These are phyloP conservation scores for Nothocercus julius DNA, from an alignment of 2,113 vertebrate species.

Conservation along the genomic window DNA sequence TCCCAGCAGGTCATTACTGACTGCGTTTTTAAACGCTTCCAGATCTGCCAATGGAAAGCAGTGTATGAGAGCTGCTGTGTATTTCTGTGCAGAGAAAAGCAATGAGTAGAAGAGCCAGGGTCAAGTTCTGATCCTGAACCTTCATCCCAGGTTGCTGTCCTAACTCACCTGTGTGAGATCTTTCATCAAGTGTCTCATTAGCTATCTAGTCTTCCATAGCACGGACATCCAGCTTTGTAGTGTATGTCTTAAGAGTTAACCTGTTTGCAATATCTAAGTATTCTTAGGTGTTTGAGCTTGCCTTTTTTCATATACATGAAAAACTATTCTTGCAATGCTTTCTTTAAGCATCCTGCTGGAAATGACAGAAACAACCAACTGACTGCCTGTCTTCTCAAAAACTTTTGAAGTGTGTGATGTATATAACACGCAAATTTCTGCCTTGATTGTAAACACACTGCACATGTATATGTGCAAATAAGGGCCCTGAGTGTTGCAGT, in stretches of 20 bases:
- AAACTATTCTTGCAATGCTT: not conserved
- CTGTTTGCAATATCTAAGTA: not conserved
- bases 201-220: not conserved
- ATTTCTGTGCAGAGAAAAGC: not conserved
- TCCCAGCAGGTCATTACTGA: not conserved
- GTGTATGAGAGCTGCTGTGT: not conserved
- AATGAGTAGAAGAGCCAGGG: not conserved
- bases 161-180: not conserved
- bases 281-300: not conserved
- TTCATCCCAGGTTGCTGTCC: not conserved
- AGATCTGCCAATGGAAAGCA: not conserved
- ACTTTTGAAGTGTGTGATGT: rapidly evolving
- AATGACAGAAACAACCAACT: not conserved
- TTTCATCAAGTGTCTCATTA: not conserved
- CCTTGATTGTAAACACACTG: not conserved
- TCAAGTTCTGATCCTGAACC: rapidly evolving
- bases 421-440: not conserved
- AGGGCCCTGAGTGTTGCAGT: not conserved
- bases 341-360: not conserved
- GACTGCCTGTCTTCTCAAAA: not conserved
- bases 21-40: not conserved
- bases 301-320: not conserved
- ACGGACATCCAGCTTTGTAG: not conserved
- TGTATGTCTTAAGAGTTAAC: not conserved
- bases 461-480: not conserved